Evolutionary conservation across 2,797 vertebrate genomes (phyloP).

Genomic region (Psittacula derbiana): DNA sequence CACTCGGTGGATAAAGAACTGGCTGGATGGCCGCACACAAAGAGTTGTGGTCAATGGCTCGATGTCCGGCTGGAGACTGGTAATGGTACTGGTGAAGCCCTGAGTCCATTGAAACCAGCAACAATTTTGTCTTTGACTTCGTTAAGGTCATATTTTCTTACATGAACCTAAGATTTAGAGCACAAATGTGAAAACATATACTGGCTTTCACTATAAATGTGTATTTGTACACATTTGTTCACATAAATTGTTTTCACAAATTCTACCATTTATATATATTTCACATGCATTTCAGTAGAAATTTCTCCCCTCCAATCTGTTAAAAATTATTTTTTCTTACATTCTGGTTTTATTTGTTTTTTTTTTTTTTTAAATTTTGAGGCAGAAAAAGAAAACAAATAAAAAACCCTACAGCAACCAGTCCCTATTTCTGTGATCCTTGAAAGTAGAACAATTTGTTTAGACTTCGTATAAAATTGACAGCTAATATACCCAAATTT

Average conservation of each 20-base stretch:
- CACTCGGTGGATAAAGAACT: too few species aligned
- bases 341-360: fast-evolving
- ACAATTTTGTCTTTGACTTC: not conserved
- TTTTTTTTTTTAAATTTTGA: not conserved
- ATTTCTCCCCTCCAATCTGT: not conserved
- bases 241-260: not conserved
- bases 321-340: not conserved
- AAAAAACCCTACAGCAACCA: not conserved
- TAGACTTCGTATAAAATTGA: not conserved
- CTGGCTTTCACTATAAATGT: not conserved
- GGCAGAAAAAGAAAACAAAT: not conserved
- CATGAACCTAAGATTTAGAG: not conserved
- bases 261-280: not conserved
- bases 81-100: not conserved
- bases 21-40: too few species aligned
- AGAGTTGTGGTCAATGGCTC: too few species aligned
- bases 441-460: not conserved
- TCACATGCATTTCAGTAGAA: not conserved
- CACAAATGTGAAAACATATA: not conserved
- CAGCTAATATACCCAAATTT: not conserved
- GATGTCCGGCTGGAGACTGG: too few species aligned
- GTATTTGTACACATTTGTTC: not conserved
- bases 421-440: not conserved
- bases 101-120: not conserved
- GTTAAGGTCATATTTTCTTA: not conserved